Evolutionary conservation across 2,888 invertebrate genomes (phyloP), one percentile per base, ranked within the genome.

Genomic region (Drosophila mimica): DNA sequence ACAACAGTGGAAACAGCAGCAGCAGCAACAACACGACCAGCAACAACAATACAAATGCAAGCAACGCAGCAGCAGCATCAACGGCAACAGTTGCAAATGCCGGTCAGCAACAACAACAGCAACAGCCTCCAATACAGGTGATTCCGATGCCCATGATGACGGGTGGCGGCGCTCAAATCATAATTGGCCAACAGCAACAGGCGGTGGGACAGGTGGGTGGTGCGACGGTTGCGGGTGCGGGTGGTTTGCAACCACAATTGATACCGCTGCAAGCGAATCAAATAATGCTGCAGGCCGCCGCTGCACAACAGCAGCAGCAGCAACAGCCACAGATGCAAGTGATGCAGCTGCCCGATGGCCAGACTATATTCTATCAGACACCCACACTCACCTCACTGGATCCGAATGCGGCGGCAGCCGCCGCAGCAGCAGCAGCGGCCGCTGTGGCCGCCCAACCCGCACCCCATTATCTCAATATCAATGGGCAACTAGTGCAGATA

Each of bases 341-440:
- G 49, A 96, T 98, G 40, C 98, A 98, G 92, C 96, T 98, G 0
- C 95, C 97, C 0, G 98, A 98, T 93, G 99, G 99, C 1, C 98
- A 98, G 93, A 98, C 98, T 0, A 97, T 97, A 84, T 98, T 98
- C 92, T 93, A 92, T 73, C 98, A 98, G 92, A 97, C 90, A 20
- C 83, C 91, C n/a, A 82, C 88, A 13, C 74, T 89, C 25, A 61
- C 90, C 40, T 70, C 79, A 6, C 70, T 76, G 51, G 89, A 90
- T 60, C 76, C 90, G 1, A 82, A 81, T 57, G 58, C 83, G 20
- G 63, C 76, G 3, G 70, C 46, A 46, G 46, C 46, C 15, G 46
- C 46, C 46, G 46, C 70, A 13, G 74, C 79, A 8, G 78, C 75
- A 30, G 56, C 57, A 31, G 73, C 89, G 1, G 84, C 86, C 15